A percentile compares a stretch with the other conserved stretches of the same genome.
Evolutionary conservation across 30 jellyfish, hydroid and myxozoan genomes (phyloP).

Genomic region (Chrysaora quinquecirrha): DNA sequence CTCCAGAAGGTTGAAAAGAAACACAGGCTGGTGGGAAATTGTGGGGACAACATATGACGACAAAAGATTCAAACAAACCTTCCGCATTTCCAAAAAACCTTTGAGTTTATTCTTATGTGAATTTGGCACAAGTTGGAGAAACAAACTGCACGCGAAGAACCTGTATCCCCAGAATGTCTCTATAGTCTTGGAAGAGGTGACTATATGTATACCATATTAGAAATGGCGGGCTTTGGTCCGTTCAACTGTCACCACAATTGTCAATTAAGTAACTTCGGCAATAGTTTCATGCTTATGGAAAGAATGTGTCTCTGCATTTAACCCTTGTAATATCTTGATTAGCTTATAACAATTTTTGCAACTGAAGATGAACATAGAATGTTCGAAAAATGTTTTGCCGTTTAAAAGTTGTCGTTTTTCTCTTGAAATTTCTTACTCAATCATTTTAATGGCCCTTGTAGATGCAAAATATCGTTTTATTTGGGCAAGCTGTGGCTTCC

Average conservation of each 20-base stretch:
- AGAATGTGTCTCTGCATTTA: too few relatives aligned
- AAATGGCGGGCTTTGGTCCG: conserved; percentile 25
- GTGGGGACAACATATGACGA: conserved; percentile 26
- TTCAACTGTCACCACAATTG: conserved; percentile 26
- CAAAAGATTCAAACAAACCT: conserved; percentile 26
- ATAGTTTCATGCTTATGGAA: too few relatives aligned
- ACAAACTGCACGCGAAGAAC: too few relatives aligned
- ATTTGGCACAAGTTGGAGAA: too few relatives aligned
- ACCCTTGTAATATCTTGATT: too few relatives aligned
- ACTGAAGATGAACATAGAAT: too few relatives aligned
- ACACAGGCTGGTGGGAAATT: conserved; percentile 29
- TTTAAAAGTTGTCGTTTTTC: too few relatives aligned
- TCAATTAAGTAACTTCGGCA: too few relatives aligned
- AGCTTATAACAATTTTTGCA: too few relatives aligned
- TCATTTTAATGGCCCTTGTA: conserved; percentile 9
- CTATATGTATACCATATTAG: conserved; percentile 19
- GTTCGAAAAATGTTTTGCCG: too few relatives aligned
- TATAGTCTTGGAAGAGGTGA: neutral
- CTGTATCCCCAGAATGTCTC: too few relatives aligned
- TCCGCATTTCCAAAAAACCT: conserved; percentile 5
- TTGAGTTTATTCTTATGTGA: conserved; percentile 10
- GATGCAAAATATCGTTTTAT: conserved; percentile 10
- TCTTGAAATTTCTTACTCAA: neutral
- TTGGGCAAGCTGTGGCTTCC: too few relatives aligned
- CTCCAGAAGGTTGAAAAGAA: conserved; percentile 22